These are phyloP conservation scores for Falco peregrinus DNA, from an alignment of 2,797 vertebrate species.

Conservation along the genomic window DNA sequence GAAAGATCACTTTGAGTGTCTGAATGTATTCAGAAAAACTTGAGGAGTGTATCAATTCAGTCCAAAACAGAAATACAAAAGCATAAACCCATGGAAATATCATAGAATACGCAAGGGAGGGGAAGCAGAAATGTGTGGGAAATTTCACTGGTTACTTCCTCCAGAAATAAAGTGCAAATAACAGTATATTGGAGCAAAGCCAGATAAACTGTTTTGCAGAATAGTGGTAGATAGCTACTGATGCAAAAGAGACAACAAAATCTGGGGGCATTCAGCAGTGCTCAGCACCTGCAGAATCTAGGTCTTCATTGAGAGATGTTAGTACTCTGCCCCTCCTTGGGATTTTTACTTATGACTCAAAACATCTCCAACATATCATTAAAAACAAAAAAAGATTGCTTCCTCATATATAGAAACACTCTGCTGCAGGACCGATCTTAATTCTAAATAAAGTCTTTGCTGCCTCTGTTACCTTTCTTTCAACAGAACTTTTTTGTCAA, in stretches of 20 bases:
- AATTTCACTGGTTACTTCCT: not conserved
- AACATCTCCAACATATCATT: not conserved
- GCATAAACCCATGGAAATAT: not conserved
- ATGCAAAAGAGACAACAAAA: not conserved
- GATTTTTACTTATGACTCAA: not conserved
- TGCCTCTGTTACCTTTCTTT: not conserved
- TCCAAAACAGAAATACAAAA: not conserved
- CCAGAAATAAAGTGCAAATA: not conserved
- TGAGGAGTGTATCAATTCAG: not conserved
- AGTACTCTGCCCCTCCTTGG: not conserved
- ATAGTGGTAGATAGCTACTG: not conserved
- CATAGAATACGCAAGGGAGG: not conserved
- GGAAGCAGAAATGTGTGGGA: not conserved
- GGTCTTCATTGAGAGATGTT: not conserved
- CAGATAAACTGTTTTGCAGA: not conserved
- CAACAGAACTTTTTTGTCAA: not conserved
- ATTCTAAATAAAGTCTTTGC: not conserved
- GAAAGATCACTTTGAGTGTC: not conserved
- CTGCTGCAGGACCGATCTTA: not conserved
- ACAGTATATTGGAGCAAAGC: not conserved
- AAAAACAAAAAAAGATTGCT: not conserved
- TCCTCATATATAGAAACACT: not conserved
- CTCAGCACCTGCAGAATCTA: not conserved
- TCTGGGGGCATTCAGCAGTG: not conserved
- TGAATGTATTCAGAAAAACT: not conserved